Base-by-base conservation (phyloP, 2,888 invertebrate species). In the Trachelus stipa region DNA sequence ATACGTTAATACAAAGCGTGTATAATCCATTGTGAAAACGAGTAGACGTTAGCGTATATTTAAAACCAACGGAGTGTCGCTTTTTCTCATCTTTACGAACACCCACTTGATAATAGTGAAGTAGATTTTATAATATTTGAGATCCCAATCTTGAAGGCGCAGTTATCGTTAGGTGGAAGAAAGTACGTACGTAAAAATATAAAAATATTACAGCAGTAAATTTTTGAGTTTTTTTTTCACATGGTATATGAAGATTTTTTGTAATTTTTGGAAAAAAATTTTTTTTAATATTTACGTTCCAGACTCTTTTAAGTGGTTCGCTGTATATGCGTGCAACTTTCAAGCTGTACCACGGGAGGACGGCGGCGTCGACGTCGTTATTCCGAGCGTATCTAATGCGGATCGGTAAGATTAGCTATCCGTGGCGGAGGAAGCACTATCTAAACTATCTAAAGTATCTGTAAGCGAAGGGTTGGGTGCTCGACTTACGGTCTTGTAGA, bases 401-500 rank as follows among this genome's bases (percentile, higher is more conserved):
- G 33, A 56, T 56, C 30, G 68, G 31, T 40, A 33, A 73, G 30
- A 56, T 56, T 34, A 74, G 69, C 35, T 15, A 30, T 40, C 34
- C 31, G 69, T n/a, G 74, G 34, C 12, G 3, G 34, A 75, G 11
- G 73, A 34, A 69, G 56, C 11, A 30, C 69, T 15, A 15, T 33
- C 34, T 12, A 74, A 74, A 31, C 56, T 74, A 74, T 76, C 75
- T 78, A 35, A 76, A 76, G 69, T 73, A 79, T 78, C 76, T 69
- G 69, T 78, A 69, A 31, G 69, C 56, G 73, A 68, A 71, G 73
- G 35, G 34, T 11, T 35, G 31, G 15, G 15, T 69, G 78, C 75
- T 31, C 80, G 77, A 92, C 94, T 94, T 93, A 98, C 98, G 95
- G 98, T 98, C 95, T 98, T 98, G 92, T 97, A 98, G 93, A 98